Conservation (phyloP, 2,888 invertebrate genomes). For the Melolontha melolontha region DNA sequence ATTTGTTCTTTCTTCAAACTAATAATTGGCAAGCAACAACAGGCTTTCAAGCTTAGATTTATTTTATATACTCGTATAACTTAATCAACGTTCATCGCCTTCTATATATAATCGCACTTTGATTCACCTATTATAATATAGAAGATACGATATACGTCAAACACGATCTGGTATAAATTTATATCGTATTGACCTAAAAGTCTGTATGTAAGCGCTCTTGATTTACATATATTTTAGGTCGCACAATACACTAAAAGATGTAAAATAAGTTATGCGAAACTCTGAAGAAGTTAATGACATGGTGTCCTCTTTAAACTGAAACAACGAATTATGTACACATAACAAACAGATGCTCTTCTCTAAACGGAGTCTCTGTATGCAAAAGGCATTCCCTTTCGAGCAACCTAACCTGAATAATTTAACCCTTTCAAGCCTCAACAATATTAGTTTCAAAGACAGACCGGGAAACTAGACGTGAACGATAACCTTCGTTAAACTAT, state of each 20-base stretch:
- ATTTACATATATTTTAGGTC: too few relatives aligned
- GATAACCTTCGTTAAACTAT: slow-evolving; percentile 4
- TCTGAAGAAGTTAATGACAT: slow-evolving; percentile 34
- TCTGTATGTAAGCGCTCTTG: too few relatives aligned
- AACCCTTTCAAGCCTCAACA: slow-evolving; percentile 42
- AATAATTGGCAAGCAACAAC: too few relatives aligned
- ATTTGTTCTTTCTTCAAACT: too few relatives aligned
- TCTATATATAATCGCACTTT: too few relatives aligned
- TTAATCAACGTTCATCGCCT: too few relatives aligned
- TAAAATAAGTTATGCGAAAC: slow-evolving; percentile 26
- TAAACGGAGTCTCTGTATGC: slow-evolving; percentile 31
- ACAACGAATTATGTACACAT: slow-evolving; percentile 38
- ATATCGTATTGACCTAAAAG: too few relatives aligned
- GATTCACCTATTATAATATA: too few relatives aligned
- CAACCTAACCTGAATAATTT: slow-evolving; percentile 39
- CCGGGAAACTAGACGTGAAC: slow-evolving; percentile 19
- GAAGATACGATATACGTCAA: too few relatives aligned
- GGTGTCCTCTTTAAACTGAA: slow-evolving; percentile 24
- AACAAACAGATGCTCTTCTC: slow-evolving; percentile 33
- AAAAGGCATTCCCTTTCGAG: slow-evolving; percentile 40
- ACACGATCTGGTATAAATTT: too few relatives aligned
- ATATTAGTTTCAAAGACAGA: slow-evolving; percentile 44
- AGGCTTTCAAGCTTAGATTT: too few relatives aligned
- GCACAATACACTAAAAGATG: slow-evolving; percentile 1
- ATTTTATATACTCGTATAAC: too few relatives aligned